Evolutionary conservation across 1,140 invertebrate genomes (phyloP).

Genomic region (Hydropsyche tenuis): DNA sequence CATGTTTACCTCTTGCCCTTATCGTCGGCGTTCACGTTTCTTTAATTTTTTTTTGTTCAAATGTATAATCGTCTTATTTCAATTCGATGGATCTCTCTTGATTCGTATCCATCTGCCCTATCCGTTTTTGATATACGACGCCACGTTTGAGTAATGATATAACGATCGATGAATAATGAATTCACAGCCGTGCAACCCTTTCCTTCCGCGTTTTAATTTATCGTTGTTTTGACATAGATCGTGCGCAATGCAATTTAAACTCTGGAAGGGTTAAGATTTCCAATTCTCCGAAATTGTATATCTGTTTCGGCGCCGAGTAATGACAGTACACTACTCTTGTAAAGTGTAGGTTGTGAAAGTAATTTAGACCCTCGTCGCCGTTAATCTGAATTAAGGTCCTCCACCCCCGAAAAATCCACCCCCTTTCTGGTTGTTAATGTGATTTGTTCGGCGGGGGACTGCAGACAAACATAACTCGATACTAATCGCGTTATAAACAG

Average conservation of each 20-base stretch:
- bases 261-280: too few relatives aligned
- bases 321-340: too few relatives aligned
- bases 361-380: constrained; percentile 44
- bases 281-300: too few relatives aligned
- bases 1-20: constrained; percentile 22
- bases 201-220: too few relatives aligned
- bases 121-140: constrained; percentile 43
- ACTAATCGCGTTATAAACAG: constrained; percentile 49
- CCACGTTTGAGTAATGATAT: constrained; percentile 49
- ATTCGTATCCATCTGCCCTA: constrained; percentile 44
- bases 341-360: constrained; percentile 23
- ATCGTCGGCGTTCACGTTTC: constrained; percentile 9
- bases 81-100: constrained; percentile 40
- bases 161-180: constrained; percentile 48
- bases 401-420: neutral
- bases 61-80: neutral
- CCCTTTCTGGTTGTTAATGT: constrained; percentile 42
- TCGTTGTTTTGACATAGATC: too few relatives aligned
- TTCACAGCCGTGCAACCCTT: neutral
- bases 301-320: too few relatives aligned
- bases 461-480: constrained; percentile 45
- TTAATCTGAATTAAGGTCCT: constrained; percentile 50
- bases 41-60: constrained; percentile 43
- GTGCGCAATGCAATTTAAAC: too few relatives aligned
- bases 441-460: constrained; percentile 37